Evolutionary conservation across 2,113 vertebrate species (phyloP).

Genomic region (Crocuta crocuta): DNA sequence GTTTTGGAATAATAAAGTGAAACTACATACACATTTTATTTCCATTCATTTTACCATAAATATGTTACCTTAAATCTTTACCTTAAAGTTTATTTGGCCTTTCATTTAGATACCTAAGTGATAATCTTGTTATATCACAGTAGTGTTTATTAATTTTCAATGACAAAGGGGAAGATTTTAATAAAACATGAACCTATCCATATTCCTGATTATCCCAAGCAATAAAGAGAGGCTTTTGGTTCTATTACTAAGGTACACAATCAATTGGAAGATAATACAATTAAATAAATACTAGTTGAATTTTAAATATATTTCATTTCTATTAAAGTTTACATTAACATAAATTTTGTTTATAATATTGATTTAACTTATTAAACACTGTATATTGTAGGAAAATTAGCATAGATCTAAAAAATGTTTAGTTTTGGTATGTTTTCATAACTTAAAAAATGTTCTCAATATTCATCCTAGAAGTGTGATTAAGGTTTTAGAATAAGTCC

Average conservation of each 20-base stretch:
- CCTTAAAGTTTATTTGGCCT: conserved; percentile 10
- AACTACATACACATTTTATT: conserved; percentile 58
- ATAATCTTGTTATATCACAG: neutral
- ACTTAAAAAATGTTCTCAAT: neutral
- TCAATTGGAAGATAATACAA: neutral
- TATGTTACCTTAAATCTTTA: conserved; percentile 60
- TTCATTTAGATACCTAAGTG: neutral
- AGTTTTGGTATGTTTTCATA: neutral
- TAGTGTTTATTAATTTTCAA: conserved; percentile 77
- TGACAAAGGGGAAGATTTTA: conserved; percentile 71
- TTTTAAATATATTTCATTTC: neutral
- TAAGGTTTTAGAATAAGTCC: neutral
- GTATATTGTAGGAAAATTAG: neutral
- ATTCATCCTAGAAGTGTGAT: neutral
- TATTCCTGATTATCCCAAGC: neutral
- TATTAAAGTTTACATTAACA: neutral
- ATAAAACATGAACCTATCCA: conserved; percentile 19
- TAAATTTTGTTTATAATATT: neutral
- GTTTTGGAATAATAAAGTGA: conserved; percentile 73
- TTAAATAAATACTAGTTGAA: neutral
- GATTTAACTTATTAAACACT: neutral
- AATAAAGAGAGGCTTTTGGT: neutral
- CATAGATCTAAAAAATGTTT: neutral
- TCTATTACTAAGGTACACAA: neutral
- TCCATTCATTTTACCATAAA: conserved; percentile 42